phyloP scores from a whole-genome alignment of 1,140 invertebrate genomes.

The Luehdorfia chinensis region DNA sequence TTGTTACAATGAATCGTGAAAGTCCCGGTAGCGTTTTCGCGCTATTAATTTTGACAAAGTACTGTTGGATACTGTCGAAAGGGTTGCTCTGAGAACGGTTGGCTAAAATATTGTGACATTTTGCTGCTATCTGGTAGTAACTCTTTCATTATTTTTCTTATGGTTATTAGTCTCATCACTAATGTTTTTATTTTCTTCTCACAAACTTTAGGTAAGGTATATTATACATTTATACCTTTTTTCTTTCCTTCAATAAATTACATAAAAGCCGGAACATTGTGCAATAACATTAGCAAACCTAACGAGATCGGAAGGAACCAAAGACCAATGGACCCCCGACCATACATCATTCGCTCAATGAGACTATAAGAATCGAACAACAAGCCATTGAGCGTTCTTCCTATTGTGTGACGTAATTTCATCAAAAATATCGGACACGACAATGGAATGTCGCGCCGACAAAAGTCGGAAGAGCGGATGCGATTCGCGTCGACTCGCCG shows the following conservation, averaged over 20 bases:
- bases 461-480: conserved; percentile 75
- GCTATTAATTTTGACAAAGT: conserved; percentile 73
- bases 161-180: conserved; percentile 5
- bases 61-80: conserved; percentile 46
- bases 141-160: conserved; percentile 15
- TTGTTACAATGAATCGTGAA: conserved; percentile 41
- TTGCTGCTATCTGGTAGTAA: conserved; percentile 18
- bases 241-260: too few relatives aligned
- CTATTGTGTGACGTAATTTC: conserved; percentile 71
- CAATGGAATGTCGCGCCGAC: conserved; percentile 55
- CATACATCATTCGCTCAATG: conserved; percentile 71
- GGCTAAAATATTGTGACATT: conserved; percentile 60
- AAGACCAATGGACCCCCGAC: conserved; percentile 27
- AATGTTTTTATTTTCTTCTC: too few relatives aligned
- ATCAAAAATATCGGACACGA: conserved; percentile 70
- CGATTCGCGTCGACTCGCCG: conserved; percentile 66
- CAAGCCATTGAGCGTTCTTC: conserved; percentile 53
- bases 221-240: too few relatives aligned
- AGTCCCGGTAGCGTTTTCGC: conserved; percentile 54
- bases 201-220: too few relatives aligned
- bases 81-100: conserved; percentile 52
- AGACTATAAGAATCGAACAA: conserved; percentile 67
- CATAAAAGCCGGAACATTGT: conserved; percentile 38
- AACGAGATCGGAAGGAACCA: conserved; percentile 63
- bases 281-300: conserved; percentile 41